A percentile compares a stretch with the other conserved stretches of the same genome.
phyloP scores from a whole-genome alignment of 1,140 invertebrate genomes.

The Atta texana region DNA sequence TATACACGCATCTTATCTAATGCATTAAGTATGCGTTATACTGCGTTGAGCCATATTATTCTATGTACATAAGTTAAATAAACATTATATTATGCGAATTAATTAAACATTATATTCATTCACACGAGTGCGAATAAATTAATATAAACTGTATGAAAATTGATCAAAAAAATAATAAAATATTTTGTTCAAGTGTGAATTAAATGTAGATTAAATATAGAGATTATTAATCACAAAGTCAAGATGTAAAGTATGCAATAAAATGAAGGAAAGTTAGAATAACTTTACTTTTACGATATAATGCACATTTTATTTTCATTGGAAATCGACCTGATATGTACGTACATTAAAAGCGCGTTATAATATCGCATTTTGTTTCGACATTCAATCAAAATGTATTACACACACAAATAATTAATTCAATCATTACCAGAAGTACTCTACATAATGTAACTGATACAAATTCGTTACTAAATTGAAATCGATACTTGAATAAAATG shows the following conservation, averaged over 20 bases:
- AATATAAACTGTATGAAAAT: not conserved
- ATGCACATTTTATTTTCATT: not conserved
- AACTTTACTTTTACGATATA: not conserved
- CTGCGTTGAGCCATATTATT: not conserved
- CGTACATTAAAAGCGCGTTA: not conserved
- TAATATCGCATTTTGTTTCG: conserved; percentile 13
- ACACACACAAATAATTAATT: conserved; percentile 17
- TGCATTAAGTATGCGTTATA: conserved; percentile 18
- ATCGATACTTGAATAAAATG: conserved; percentile 21
- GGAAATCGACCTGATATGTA: conserved; percentile 1
- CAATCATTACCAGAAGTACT: conserved; percentile 15
- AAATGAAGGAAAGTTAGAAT: conserved; percentile 3
- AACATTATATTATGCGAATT: not conserved
- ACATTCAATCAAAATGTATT: conserved; percentile 32
- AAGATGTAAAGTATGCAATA: not conserved
- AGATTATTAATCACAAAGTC: not conserved
- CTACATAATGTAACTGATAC: conserved; percentile 13
- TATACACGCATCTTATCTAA: not conserved
- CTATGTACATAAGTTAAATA: conserved; percentile 7
- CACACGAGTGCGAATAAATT: not conserved
- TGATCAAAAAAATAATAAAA: not conserved
- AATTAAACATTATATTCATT: conserved; percentile 1
- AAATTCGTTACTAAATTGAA: conserved; percentile 33
- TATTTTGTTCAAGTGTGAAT: not conserved
- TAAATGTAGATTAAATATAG: not conserved